Base-by-base conservation (phyloP, 2,113 vertebrate genomes). In the Blennius ocellaris region DNA sequence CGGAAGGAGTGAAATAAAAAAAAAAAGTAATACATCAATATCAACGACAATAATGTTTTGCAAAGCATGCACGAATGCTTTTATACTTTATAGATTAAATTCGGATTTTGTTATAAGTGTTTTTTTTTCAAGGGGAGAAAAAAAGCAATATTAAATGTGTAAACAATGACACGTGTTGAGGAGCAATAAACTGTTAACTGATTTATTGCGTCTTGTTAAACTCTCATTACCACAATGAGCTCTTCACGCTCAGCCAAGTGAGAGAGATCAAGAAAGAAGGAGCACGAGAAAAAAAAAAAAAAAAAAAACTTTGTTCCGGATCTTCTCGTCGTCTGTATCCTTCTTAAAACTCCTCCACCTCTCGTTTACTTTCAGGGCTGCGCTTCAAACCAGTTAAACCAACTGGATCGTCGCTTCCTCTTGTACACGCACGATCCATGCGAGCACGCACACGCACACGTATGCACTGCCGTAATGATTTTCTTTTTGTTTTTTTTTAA, bases 161-260 rank as follows among this genome's bases (percentile, higher is more conserved):
- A 68, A 87, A 83, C 77, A 88, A 80, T 68, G 92, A 80, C 90
- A 89, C 83, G 87, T 87, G 87, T 76, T 78, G 45, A 74, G 83
- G 52, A 30, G 65, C 80, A 83, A 68, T 90, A 92, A 91, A 91
- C 30, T 45, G 73, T 91, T 85, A 89, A 91, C 92, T 92, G 94
- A 95, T 96, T 94, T 94, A 95, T 91, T 91, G 92, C 88, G 68
- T 81, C 94, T 94, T 93, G 92, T 94, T 95, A 95, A 95, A 95
- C 83, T 88, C 91, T 85, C 92, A 88, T 94, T 94, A 93, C 90
- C 87, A 92, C 87, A 90, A 92, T 79, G 58, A 70, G 74, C 86
- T 89, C 86, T 82, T 78, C 84, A 78, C 89, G 84, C 48, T 75
- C 48, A 67, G 61, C 60, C 45, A 10, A 8, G 39, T 51, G 38